phyloP scores from a whole-genome alignment of 2,113 vertebrate species.

The rat (Rattus norvegicus) region DNA sequence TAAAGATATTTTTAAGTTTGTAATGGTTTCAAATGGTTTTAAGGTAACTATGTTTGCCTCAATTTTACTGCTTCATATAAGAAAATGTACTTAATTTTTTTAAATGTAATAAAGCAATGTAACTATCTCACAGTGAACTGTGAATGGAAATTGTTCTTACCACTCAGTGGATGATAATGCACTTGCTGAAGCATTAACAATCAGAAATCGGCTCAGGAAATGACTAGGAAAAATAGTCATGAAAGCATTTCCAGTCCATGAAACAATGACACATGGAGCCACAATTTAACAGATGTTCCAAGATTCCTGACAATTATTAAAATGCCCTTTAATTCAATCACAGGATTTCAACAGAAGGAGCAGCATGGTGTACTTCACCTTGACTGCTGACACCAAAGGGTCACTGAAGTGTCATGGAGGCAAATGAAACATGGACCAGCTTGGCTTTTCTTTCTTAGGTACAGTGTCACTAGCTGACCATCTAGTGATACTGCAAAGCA shows the following conservation, averaged over 20 bases:
- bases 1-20: background rate
- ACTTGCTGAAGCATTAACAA: conserved; percentile 74
- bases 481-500: conserved; percentile 70
- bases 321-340: conserved; percentile 73
- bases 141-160: conserved; percentile 74
- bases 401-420: conserved; percentile 75
- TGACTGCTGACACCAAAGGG: conserved; percentile 71
- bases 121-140: conserved; percentile 55
- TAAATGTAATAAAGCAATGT: background rate
- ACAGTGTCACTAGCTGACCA: conserved; percentile 55
- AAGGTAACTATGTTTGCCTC: conserved; percentile 6
- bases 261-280: conserved; percentile 64
- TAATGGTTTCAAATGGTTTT: background rate
- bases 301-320: conserved; percentile 77
- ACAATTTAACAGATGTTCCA: conserved; percentile 78
- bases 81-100: background rate
- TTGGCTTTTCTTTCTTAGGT: conserved; percentile 65
- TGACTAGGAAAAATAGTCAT: conserved; percentile 55
- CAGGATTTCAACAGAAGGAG: conserved; percentile 71
- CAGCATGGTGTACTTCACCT: conserved; percentile 69
- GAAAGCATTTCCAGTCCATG: conserved; percentile 76
- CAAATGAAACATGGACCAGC: conserved; percentile 33
- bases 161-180: conserved; percentile 67
- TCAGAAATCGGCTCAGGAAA: conserved; percentile 76
- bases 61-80: background rate